These are phyloP conservation scores for Dendrolimus houi DNA, from an alignment of 2,888 invertebrate species.

Conservation along the genomic window DNA sequence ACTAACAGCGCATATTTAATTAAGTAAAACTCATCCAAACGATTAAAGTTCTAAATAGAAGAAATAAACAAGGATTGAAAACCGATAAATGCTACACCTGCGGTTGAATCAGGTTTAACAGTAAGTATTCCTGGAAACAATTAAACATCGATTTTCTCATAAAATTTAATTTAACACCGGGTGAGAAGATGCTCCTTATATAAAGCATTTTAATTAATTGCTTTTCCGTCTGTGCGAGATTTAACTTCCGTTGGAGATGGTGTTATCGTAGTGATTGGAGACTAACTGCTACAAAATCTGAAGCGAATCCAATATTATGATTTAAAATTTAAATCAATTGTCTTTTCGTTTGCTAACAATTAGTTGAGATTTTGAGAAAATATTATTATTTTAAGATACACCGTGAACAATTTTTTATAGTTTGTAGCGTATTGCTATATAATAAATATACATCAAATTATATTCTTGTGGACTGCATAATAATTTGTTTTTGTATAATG, in stretches of 20 bases:
- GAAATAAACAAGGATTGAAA: neutral
- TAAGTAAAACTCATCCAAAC: too few species aligned
- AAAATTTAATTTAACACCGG: conserved; percentile 18
- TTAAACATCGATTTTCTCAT: conserved; percentile 19
- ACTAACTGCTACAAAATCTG: conserved; percentile 13
- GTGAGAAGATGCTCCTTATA: conserved; percentile 27
- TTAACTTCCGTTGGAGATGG: conserved; percentile 23
- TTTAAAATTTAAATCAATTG: conserved; percentile 13
- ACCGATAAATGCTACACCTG: neutral
- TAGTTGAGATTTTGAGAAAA: neutral
- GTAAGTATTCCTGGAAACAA: conserved; percentile 11
- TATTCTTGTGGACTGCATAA: too few species aligned
- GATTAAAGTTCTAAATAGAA: neutral
- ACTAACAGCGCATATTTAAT: too few species aligned
- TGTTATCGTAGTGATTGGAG: conserved; percentile 27
- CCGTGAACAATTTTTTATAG: neutral
- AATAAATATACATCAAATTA: too few species aligned
- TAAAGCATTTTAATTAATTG: conserved; percentile 45
- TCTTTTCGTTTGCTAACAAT: neutral
- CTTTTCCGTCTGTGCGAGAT: conserved; percentile 27
- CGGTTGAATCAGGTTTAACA: neutral
- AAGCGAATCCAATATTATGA: conserved; percentile 26
- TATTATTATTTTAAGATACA: neutral
- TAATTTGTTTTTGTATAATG: too few species aligned
- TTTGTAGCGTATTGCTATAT: neutral